Evolutionary conservation across 2,113 vertebrate species (phyloP).

Genomic region (Carollia perspicillata): DNA sequence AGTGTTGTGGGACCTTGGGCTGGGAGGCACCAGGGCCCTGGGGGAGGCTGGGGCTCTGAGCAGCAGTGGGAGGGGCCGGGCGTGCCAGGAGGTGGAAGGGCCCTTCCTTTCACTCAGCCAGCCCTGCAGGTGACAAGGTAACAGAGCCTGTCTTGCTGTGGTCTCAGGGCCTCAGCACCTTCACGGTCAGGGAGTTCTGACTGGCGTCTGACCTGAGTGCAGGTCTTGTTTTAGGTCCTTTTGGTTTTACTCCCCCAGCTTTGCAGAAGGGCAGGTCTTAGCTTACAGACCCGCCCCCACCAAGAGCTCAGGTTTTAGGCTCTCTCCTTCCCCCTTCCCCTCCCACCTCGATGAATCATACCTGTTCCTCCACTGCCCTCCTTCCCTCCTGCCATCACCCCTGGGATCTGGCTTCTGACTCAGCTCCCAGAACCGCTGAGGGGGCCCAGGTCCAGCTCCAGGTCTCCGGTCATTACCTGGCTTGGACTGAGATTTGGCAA

Average conservation of each 20-base stretch:
- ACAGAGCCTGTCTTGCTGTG: not conserved
- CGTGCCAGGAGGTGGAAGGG: not conserved
- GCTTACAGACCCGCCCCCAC: not conserved
- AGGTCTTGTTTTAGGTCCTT: not conserved
- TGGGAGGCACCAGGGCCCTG: not conserved
- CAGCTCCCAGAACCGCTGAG: slow-evolving; percentile 35
- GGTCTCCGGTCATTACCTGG: slow-evolving; percentile 53
- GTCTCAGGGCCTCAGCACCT: not conserved
- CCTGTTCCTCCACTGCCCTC: not conserved
- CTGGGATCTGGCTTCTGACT: slow-evolving; percentile 63
- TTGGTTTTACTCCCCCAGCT: not conserved
- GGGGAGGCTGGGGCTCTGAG: not conserved
- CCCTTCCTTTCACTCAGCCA: not conserved
- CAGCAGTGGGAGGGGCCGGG: not conserved
- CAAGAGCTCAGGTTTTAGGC: not conserved
- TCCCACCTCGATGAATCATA: slow-evolving; percentile 24
- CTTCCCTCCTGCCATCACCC: slow-evolving; percentile 50
- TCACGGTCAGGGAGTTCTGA: rapidly evolving
- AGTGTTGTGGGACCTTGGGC: not conserved
- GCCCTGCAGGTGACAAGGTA: not conserved
- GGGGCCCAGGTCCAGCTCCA: slow-evolving; percentile 26
- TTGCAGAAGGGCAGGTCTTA: not conserved
- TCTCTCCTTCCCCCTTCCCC: not conserved
- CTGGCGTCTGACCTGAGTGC: not conserved
- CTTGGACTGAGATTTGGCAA: slow-evolving; percentile 34